Conservation (phyloP, 2,888 invertebrate genomes). For the Pachliopta kotzebuea region DNA sequence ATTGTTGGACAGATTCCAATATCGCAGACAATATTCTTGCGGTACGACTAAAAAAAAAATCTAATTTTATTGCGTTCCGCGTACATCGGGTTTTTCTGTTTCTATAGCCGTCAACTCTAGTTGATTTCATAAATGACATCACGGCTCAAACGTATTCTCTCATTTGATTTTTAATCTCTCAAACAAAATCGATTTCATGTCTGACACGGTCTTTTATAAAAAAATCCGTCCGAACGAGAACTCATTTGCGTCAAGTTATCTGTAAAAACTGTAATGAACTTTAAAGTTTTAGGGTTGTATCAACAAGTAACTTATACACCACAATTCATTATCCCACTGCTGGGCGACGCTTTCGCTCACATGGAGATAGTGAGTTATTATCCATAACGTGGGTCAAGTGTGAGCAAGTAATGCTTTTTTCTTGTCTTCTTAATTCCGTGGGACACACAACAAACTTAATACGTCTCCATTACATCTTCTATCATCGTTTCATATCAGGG, state of each 20-base stretch:
- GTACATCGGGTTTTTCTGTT: slow-evolving; percentile 40
- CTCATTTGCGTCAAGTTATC: neutral
- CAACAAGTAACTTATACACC: no score
- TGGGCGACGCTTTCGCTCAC: no score
- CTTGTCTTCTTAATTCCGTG: no score
- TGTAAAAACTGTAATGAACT: neutral
- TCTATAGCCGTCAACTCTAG: slow-evolving; percentile 26
- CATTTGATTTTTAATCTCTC: slow-evolving; percentile 19
- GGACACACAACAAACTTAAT: no score
- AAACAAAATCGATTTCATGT: slow-evolving; percentile 21
- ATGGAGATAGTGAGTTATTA: no score
- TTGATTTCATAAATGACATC: slow-evolving; percentile 24
- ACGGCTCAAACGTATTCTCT: slow-evolving; percentile 12
- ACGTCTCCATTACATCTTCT: no score
- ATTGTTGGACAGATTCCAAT: slow-evolving; percentile 71
- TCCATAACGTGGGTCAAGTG: no score
- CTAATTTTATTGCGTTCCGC: slow-evolving; percentile 63
- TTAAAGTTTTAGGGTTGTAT: no score
- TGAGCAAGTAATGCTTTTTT: no score
- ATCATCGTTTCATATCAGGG: no score
- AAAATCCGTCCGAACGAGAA: neutral
- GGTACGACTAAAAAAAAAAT: slow-evolving; percentile 65
- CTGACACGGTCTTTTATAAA: slow-evolving; percentile 11
- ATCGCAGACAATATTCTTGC: slow-evolving; percentile 58
- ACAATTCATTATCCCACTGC: no score